phyloP scores from a whole-genome alignment of 2,888 invertebrate genomes.

The Hyles lineata region DNA sequence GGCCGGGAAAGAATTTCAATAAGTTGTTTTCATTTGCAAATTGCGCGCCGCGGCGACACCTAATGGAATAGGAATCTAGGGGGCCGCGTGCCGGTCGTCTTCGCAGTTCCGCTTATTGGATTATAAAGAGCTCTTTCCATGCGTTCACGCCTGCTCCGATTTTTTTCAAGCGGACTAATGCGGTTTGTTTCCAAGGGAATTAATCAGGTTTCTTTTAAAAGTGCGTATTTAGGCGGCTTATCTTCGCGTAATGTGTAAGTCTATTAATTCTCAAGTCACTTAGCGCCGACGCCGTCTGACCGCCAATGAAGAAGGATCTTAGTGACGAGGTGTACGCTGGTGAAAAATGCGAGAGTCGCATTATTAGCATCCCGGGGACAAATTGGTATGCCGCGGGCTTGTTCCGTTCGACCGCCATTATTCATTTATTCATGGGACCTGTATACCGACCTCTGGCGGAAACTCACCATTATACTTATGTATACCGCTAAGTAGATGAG shows the following conservation, averaged over 20 bases:
- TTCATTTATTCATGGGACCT: conserved; percentile 81
- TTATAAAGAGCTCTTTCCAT: conserved; percentile 63
- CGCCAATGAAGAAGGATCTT: conserved; percentile 65
- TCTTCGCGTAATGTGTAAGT: conserved; percentile 28
- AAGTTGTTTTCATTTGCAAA: conserved; percentile 85
- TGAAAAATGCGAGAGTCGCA: conserved; percentile 76
- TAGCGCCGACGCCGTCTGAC: conserved; percentile 40
- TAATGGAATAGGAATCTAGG: conserved; percentile 80
- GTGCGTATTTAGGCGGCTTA: conserved; percentile 29
- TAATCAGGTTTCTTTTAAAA: not conserved
- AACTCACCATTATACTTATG: conserved; percentile 59
- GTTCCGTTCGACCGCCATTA: conserved; percentile 74
- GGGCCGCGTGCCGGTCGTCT: conserved; percentile 58
- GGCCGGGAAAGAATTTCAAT: conserved; percentile 82
- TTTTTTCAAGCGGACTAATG: conserved; percentile 36
- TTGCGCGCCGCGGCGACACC: conserved; percentile 79
- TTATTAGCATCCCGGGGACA: conserved; percentile 77
- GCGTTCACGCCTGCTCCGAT: conserved; percentile 42
- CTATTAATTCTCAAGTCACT: conserved; percentile 47
- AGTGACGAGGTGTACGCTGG: conserved; percentile 58
- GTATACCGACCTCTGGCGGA: conserved; percentile 62
- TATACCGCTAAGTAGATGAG: conserved; percentile 36
- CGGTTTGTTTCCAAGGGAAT: conserved; percentile 34
- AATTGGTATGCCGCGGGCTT: conserved; percentile 79
- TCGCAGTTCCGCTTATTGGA: conserved; percentile 66